Evolutionary conservation across 1,140 invertebrate genomes (phyloP), one percentile per base, ranked within the genome.

Genomic region (Portunus trituberculatus): DNA sequence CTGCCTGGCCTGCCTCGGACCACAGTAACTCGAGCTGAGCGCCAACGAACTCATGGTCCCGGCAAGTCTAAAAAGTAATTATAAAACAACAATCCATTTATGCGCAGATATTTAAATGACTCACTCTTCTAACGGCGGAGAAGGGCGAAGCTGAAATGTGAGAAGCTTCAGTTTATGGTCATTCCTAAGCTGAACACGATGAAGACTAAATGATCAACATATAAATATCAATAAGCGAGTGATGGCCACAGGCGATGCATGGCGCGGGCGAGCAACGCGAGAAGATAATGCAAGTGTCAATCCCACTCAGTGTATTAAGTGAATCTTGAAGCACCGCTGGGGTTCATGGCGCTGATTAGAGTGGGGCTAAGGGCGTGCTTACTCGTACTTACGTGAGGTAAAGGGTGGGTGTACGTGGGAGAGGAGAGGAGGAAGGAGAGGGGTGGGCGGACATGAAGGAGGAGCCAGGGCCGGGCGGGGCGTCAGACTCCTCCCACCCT

Each of bases 401-500:
- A 76, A 25, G 25, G 67, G 25, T n/a, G 67, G 67, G 67, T 7
- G 16, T 8, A n/a, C 20, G 67, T 76, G 67, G 67, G 67, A 25
- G 67, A n/a, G 20, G 67, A 76, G 0, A 25, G 67, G 67, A 76
- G 67, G 67, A 25, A 25, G 67, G 67, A n/a, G 67, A 76, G 67
- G 67, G 67, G 25, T 76, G 67, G 67, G 67, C 67, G 52, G 52
- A 12, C 52, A 10, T 20, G 52, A 59, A 10, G 67, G 67, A 76
- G 67, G 67, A 76, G 67, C 67, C 67, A 76, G 67, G 4, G 20
- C 67, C 67, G 67, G 67, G 20, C 25, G 67, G 67, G 67, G 67
- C 67, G 67, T 76, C 20, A 76, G 67, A 76, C 67, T 76, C n/a
- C 67, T 76, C 67, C 67, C 67, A 76, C 20, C 67, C 67, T 91